Evolutionary conservation across 1,140 invertebrate species (phyloP), one percentile per base, ranked within the genome.

Genomic region (Drosophila kikkawai): DNA sequence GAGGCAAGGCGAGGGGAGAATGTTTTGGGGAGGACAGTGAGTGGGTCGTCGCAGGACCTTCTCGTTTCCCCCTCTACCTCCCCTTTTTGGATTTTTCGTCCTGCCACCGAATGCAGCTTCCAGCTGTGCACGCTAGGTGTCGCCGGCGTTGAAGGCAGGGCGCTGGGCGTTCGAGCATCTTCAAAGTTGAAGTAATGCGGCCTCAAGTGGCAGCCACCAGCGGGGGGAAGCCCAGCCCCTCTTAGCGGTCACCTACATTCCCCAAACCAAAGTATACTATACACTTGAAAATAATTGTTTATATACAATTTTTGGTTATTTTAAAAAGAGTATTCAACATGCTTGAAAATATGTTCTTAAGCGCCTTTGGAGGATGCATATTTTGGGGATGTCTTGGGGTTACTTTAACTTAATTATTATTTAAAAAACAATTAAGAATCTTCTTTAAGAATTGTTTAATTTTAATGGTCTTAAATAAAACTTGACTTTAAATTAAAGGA

Each of bases 101-200:
- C 53, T 42, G 60, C 70, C 53, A 53, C 17, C 65, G 37, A 67
- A 69, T 76, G 55, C 56, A 75, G 75, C 57, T 84, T 80, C 84
- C 84, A 84, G 85, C 84, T 88, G 85, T 80, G 84, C 85, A 88
- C 84, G 84, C 81, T 88, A 84, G 85, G 84, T 88, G 84, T 88
- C 84, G 84, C 81, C 68, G 53, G 68, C 77, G 75, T 57, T 41
- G 75, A 44, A 50, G 57, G 45, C 78, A 34, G 22, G 63, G 58
- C 71, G 37, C 64, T 39, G 41, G 37, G 64, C 71, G 83, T 77
- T 80, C 84, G 77, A 83, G 83, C 84, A 84, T 88, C 85, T 88
- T 88, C 81, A 88, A 84, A 90, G 85, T 88, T 84, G 84, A 84
- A 90, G 84, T 88, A 84, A 90, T 84, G 84, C 81, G 75, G 84